Evolutionary conservation across 2,888 invertebrate genomes (phyloP).

Genomic region (Hypena proboscidalis): DNA sequence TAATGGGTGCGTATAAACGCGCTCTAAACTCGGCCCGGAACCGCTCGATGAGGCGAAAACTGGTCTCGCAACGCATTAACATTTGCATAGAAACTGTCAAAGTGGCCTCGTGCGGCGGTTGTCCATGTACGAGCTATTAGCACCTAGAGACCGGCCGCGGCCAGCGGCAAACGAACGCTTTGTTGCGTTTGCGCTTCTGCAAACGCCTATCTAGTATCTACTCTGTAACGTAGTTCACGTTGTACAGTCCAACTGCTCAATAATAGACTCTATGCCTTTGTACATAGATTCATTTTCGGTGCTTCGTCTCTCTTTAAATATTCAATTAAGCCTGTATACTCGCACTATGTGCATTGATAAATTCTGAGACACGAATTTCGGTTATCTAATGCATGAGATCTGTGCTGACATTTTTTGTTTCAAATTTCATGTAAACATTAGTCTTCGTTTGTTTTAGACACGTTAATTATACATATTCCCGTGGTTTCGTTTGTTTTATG

Average conservation of each 20-base stretch:
- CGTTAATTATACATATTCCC: background rate
- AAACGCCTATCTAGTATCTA: conserved; percentile 46
- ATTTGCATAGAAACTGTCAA: conserved; percentile 85
- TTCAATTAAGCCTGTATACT: conserved; percentile 43
- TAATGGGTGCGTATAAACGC: conserved; percentile 71
- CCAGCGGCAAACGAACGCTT: conserved; percentile 46
- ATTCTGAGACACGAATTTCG: conserved; percentile 39
- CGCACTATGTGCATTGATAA: conserved; percentile 36
- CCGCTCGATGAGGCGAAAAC: conserved; percentile 74
- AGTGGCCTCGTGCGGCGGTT: conserved; percentile 64
- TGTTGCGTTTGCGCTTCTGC: conserved; percentile 56
- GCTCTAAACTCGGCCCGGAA: conserved; percentile 77
- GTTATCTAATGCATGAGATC: conserved; percentile 41
- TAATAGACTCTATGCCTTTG: conserved; percentile 44
- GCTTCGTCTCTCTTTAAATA: conserved; percentile 40
- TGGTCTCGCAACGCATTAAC: conserved; percentile 79
- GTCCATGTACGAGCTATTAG: conserved; percentile 68
- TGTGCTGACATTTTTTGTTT: conserved; percentile 32
- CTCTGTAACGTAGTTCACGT: conserved; percentile 29
- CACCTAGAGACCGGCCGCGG: conserved; percentile 64
- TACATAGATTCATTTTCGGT: conserved; percentile 28
- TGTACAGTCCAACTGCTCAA: conserved; percentile 30
- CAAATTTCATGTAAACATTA: conserved; percentile 37
- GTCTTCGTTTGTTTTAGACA: conserved; percentile 8
- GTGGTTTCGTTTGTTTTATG: conserved; percentile 17